A percentile compares a stretch with the other conserved stretches of the same genome.
Conservation (phyloP, 2,888 invertebrate species). For the Trimorus sp. region DNA sequence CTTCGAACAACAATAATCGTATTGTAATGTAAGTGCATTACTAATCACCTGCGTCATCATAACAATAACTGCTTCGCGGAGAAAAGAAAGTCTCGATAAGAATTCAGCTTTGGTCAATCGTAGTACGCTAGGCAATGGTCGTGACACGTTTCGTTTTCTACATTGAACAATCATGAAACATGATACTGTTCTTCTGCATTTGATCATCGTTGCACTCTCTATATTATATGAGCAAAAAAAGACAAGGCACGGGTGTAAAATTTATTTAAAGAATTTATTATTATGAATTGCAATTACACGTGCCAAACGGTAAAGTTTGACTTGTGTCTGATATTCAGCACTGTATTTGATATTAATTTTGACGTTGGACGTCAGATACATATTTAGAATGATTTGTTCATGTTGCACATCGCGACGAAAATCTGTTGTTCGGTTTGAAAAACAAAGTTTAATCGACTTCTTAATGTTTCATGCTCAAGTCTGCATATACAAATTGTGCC, state of each 20-base stretch:
- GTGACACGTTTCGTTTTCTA: conserved; percentile 7
- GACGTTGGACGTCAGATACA: no score
- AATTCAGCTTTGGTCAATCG: conserved; percentile 33
- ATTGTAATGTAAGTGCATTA: conserved; percentile 77
- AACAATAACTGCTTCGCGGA: conserved; percentile 26
- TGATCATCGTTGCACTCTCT: background rate
- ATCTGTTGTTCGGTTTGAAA: conserved; percentile 37
- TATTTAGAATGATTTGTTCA: no score
- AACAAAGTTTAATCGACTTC: conserved; percentile 15
- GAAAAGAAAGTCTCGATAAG: conserved; percentile 12
- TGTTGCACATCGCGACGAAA: conserved; percentile 6
- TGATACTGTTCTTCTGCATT: background rate
- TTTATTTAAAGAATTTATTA: no score
- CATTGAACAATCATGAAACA: background rate
- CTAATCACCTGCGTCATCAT: conserved; percentile 30
- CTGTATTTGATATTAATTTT: background rate
- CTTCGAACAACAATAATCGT: conserved; percentile 81
- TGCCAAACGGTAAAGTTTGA: conserved; percentile 23
- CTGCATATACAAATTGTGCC: background rate
- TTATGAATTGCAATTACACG: background rate
- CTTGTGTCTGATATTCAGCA: background rate
- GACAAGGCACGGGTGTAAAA: no score
- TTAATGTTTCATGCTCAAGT: conserved; percentile 17
- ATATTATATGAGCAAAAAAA: no score
- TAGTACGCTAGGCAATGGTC: conserved; percentile 49